Evolutionary conservation across 2,113 vertebrate genomes (phyloP).

Genomic region (Albula glossodonta): DNA sequence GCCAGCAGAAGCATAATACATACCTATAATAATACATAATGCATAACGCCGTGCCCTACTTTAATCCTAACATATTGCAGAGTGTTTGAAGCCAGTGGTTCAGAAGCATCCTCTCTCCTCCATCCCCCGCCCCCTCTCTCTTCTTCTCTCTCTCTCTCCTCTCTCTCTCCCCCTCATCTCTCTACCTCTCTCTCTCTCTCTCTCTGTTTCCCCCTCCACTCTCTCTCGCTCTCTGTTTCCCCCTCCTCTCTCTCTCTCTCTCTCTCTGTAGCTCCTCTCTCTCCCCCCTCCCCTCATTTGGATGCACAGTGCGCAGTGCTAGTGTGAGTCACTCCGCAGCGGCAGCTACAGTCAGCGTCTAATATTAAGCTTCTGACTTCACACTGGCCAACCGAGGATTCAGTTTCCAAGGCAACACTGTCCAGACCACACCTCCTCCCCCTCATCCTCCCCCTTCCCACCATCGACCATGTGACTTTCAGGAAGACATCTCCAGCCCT

Average conservation of each 20-base stretch:
- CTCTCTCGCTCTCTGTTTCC: neutral
- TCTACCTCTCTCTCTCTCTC: neutral
- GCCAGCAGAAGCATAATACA: neutral
- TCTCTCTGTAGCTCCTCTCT: neutral
- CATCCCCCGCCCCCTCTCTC: neutral
- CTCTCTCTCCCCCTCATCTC: neutral
- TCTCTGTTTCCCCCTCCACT: neutral
- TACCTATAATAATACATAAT: constrained; percentile 5
- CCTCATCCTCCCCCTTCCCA: constrained; percentile 46
- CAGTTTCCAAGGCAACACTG: constrained; percentile 71
- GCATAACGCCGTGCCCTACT: neutral
- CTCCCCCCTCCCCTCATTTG: constrained; percentile 55
- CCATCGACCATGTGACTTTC: constrained; percentile 68
- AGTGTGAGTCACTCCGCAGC: constrained; percentile 61
- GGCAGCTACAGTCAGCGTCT: constrained; percentile 66
- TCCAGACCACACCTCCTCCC: constrained; percentile 56
- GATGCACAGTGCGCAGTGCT: constrained; percentile 60
- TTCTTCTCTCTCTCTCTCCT: constrained; percentile 3
- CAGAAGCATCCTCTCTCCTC: neutral
- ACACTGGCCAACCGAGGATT: constrained; percentile 67
- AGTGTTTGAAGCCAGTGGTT: neutral
- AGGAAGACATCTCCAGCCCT: constrained; percentile 64
- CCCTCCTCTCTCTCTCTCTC: neutral
- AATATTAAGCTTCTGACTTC: constrained; percentile 69
- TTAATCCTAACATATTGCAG: neutral